Percentiles rank a stretch among this genome's conserved stretches.
phyloP scores from a whole-genome alignment of 2,888 invertebrate species.

The Candidula unifasciata region DNA sequence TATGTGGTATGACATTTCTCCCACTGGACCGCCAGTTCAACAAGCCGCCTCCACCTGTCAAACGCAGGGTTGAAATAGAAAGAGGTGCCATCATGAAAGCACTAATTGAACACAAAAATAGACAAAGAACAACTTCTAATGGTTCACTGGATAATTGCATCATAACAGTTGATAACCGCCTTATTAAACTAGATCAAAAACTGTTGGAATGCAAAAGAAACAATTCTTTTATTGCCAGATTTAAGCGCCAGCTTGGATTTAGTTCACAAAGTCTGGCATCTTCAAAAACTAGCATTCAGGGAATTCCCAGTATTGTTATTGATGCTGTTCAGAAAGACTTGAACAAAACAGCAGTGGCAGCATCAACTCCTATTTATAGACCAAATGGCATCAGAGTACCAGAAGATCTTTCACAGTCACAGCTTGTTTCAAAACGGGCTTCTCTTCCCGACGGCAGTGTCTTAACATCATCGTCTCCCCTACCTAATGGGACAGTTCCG shows the following conservation, averaged over 20 bases:
- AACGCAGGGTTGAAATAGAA: slow-evolving; percentile 58
- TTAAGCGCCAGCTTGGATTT: slow-evolving; percentile 70
- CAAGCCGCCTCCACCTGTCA: background rate
- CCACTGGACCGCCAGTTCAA: slow-evolving; percentile 82
- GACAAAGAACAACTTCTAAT: slow-evolving; percentile 76
- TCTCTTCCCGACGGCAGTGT: slow-evolving; percentile 31
- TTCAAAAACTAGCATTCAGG: slow-evolving; percentile 64
- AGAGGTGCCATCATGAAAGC: slow-evolving; percentile 75
- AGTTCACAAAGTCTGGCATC: slow-evolving; percentile 69
- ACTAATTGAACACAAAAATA: slow-evolving; percentile 75
- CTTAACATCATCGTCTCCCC: background rate
- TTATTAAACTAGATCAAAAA: slow-evolving; percentile 71
- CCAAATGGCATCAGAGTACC: slow-evolving; percentile 47
- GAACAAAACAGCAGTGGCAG: slow-evolving; percentile 40
- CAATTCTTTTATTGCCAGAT: slow-evolving; percentile 66
- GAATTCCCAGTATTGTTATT: slow-evolving; percentile 61
- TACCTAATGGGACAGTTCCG: slow-evolving; percentile 13
- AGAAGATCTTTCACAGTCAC: slow-evolving; percentile 15
- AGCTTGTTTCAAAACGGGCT: slow-evolving; percentile 28
- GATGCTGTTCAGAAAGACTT: slow-evolving; percentile 56
- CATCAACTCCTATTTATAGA: slow-evolving; percentile 56
- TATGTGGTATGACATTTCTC: slow-evolving; percentile 89
- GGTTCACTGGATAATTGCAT: slow-evolving; percentile 77
- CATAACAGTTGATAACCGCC: slow-evolving; percentile 75
- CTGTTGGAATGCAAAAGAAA: slow-evolving; percentile 65